These are phyloP conservation scores for Polia nebulosa DNA, from an alignment of 2,888 invertebrate genomes.

Conservation along the genomic window DNA sequence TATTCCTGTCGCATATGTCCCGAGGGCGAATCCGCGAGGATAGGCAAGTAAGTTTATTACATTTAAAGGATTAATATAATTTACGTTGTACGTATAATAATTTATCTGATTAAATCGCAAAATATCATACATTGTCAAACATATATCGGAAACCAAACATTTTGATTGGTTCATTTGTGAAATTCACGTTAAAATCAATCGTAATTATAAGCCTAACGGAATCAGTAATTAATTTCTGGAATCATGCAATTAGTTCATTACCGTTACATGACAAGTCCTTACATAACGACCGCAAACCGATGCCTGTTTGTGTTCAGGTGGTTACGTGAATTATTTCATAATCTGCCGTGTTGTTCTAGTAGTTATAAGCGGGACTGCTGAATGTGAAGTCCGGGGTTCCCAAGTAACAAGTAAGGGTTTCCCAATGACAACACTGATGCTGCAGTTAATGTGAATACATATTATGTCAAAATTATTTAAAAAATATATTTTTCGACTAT, in stretches of 20 bases:
- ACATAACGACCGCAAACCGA: constrained; percentile 1
- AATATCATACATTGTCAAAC: background rate
- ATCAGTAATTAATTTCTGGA: constrained; percentile 30
- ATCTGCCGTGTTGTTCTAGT: no score
- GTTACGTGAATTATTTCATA: background rate
- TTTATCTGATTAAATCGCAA: background rate
- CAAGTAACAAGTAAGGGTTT: no score
- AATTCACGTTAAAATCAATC: constrained; percentile 12
- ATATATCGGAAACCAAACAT: constrained; percentile 9
- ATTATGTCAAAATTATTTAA: no score
- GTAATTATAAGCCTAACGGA: constrained; percentile 7
- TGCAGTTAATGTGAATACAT: no score
- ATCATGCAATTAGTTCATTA: constrained; percentile 26
- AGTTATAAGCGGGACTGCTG: no score
- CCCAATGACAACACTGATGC: no score
- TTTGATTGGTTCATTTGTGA: constrained; percentile 30
- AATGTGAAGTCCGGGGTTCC: no score
- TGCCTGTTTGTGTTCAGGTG: constrained; percentile 8
- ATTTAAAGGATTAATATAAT: background rate
- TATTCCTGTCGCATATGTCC: no score
- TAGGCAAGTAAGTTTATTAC: background rate
- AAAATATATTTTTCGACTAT: no score
- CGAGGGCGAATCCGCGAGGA: no score
- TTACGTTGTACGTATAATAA: background rate
- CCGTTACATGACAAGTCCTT: background rate